Percentiles rank a stretch among this genome's conserved stretches.
Conservation (phyloP, 1,140 invertebrate genomes). For the Caerostris extrusa region DNA sequence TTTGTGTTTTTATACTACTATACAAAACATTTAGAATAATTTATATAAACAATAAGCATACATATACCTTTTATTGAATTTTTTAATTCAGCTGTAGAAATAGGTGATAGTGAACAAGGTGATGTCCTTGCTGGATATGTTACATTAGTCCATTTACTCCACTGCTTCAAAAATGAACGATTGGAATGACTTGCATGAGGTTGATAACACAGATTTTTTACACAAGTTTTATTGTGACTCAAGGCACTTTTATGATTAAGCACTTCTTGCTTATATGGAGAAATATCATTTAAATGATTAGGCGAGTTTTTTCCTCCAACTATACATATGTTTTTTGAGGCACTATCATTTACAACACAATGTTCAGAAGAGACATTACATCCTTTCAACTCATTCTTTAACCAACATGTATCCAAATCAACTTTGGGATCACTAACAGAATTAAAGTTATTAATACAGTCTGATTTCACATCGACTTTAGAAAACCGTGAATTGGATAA, state of each 20-base stretch:
- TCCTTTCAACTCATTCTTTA: slow-evolving; percentile 16
- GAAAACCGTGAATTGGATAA: slow-evolving; percentile 53
- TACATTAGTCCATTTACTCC: slow-evolving; percentile 64
- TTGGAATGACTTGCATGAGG: slow-evolving; percentile 70
- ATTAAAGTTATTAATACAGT: slow-evolving; percentile 8
- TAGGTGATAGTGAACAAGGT: slow-evolving; percentile 72
- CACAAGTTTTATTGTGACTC: slow-evolving; percentile 65
- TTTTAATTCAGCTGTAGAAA: slow-evolving; percentile 53
- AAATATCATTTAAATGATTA: slow-evolving; percentile 19
- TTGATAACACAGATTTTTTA: slow-evolving; percentile 71
- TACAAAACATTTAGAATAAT: no score
- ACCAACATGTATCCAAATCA: slow-evolving; percentile 42
- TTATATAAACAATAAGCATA: not conserved
- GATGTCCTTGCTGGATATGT: slow-evolving; percentile 65
- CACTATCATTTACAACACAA: slow-evolving; percentile 49
- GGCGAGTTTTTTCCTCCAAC: slow-evolving; percentile 61
- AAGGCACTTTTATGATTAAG: slow-evolving; percentile 77
- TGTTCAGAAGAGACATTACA: not conserved
- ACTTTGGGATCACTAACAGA: slow-evolving; percentile 17
- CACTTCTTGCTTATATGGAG: slow-evolving; percentile 70
- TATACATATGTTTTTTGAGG: slow-evolving; percentile 52
- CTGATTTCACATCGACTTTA: slow-evolving; percentile 39
- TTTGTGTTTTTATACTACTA: no score
- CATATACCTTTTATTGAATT: slow-evolving; percentile 65
- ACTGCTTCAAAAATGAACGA: slow-evolving; percentile 72